Evolutionary conservation across 2,113 vertebrate species (phyloP).

Genomic region (Tylochromis polylepis): DNA sequence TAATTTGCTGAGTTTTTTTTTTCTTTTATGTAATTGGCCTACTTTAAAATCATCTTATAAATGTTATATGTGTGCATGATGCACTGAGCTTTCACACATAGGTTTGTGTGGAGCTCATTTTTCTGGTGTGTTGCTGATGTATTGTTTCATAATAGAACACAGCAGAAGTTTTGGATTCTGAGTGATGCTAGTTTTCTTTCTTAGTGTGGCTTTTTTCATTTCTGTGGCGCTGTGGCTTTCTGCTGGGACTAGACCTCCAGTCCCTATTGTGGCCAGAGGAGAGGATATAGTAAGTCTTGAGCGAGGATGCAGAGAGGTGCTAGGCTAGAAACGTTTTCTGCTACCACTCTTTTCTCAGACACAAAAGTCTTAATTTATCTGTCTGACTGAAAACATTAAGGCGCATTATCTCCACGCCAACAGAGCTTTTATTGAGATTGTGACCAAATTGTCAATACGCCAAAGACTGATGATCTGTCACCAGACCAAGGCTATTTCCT

Average conservation of each 20-base stretch:
- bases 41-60: not conserved
- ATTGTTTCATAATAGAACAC: not conserved
- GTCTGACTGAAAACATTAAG: not conserved
- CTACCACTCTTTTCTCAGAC: not conserved
- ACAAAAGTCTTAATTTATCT: not conserved
- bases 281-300: not conserved
- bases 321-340: not conserved
- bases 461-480: not conserved
- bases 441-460: not conserved
- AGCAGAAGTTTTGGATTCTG: not conserved
- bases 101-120: not conserved
- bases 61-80: not conserved
- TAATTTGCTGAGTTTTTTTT: not conserved
- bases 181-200: not conserved
- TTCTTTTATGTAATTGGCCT: not conserved
- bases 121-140: not conserved
- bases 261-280: not conserved
- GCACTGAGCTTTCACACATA: not conserved
- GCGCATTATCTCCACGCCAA: not conserved
- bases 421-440: not conserved
- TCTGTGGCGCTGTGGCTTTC: not conserved
- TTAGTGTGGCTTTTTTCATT: not conserved
- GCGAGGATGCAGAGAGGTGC: not conserved
- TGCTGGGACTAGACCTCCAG: not conserved
- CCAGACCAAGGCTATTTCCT: not conserved